These are phyloP conservation scores for Hafferia zeledoni DNA, from an alignment of 2,797 vertebrate species.

Conservation along the genomic window DNA sequence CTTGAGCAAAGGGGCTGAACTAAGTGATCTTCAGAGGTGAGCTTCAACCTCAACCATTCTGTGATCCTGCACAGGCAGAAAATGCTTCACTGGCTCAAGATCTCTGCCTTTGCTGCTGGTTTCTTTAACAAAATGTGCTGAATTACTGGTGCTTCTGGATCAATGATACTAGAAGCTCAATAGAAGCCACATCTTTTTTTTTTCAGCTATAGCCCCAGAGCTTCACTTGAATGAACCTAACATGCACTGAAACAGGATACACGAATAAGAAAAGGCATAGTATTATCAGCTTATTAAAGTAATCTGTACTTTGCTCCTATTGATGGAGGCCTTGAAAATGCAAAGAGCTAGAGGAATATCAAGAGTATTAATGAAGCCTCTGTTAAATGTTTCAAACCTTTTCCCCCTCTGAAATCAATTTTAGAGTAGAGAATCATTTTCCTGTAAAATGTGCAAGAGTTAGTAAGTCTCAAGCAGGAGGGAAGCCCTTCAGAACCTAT, in stretches of 20 bases:
- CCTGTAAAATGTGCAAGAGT: slow-evolving; percentile 5
- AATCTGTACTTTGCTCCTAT: not conserved
- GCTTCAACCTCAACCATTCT: not conserved
- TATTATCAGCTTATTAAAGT: not conserved
- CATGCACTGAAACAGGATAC: not conserved
- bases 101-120: not conserved
- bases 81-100: not conserved
- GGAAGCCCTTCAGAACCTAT: not conserved
- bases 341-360: not conserved
- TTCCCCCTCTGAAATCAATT: not conserved
- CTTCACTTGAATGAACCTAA: not conserved
- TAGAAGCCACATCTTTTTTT: not conserved
- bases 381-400: not conserved
- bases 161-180: not conserved
- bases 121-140: not conserved
- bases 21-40: not conserved
- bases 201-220: not conserved
- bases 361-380: not conserved
- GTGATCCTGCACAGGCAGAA: not conserved
- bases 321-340: not conserved
- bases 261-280: not conserved
- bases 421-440: not conserved
- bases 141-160: not conserved
- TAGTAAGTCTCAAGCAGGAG: not conserved
- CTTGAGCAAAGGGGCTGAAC: not conserved